These are phyloP conservation scores for Tetrapedia diversipes DNA, from an alignment of 2,888 invertebrate genomes.

Conservation along the genomic window DNA sequence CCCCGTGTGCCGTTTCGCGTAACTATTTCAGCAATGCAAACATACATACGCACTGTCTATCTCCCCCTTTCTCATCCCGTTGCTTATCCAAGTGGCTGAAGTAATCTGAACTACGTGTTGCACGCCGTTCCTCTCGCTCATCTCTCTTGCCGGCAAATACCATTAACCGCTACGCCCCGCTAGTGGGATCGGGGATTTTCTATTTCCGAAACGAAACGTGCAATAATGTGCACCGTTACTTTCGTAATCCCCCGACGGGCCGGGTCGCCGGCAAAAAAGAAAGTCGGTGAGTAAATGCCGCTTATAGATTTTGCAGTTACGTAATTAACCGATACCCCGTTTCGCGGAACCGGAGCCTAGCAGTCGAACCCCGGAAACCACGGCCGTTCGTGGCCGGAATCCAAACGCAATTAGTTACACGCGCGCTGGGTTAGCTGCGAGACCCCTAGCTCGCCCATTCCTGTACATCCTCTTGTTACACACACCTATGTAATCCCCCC, in stretches of 20 bases:
- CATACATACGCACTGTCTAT: slow-evolving; percentile 29
- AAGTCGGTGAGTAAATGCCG: slow-evolving; percentile 54
- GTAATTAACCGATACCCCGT: slow-evolving; percentile 69
- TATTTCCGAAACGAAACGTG: slow-evolving; percentile 46
- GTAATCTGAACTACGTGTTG: slow-evolving; percentile 50
- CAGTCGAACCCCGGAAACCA: slow-evolving; percentile 71
- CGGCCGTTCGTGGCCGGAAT: slow-evolving; percentile 71
- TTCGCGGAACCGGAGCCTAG: slow-evolving; percentile 68
- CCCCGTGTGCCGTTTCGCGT: slow-evolving; percentile 32
- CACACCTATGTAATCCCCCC: not conserved
- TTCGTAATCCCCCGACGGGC: not conserved
- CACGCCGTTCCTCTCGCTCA: slow-evolving; percentile 23
- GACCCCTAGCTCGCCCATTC: slow-evolving; percentile 47
- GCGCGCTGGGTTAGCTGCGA: slow-evolving; percentile 65
- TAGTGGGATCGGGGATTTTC: slow-evolving; percentile 28
- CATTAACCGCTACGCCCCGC: slow-evolving; percentile 44
- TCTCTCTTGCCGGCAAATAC: slow-evolving; percentile 40
- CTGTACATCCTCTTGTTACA: slow-evolving; percentile 33
- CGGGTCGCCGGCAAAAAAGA: slow-evolving; percentile 13
- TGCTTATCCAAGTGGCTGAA: slow-evolving; percentile 33
- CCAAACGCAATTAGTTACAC: slow-evolving; percentile 75
- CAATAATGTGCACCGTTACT: slow-evolving; percentile 50
- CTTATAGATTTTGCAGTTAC: slow-evolving; percentile 61
- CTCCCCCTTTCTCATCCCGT: slow-evolving; percentile 18
- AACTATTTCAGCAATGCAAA: slow-evolving; percentile 41